A percentile compares a stretch with the other conserved stretches of the same genome.
Evolutionary conservation across 2,113 vertebrate species (phyloP).

Genomic region (Pollachius pollachius): DNA sequence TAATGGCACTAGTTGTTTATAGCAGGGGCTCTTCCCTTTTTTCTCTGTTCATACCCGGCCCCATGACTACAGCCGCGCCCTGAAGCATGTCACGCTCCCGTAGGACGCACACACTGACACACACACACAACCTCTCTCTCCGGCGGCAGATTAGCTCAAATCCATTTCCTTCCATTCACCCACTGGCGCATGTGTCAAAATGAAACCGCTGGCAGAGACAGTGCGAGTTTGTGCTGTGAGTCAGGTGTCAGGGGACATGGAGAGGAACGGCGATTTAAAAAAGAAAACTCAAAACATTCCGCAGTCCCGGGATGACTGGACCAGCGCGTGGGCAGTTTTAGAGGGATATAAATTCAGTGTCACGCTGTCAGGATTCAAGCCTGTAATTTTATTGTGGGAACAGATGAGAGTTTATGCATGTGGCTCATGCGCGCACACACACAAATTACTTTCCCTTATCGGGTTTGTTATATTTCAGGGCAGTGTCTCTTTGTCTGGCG

Average conservation of each 20-base stretch:
- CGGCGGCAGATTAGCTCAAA: too few relatives aligned
- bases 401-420: background rate
- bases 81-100: slow-evolving; percentile 23
- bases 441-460: background rate
- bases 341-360: slow-evolving; percentile 9
- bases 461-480: background rate
- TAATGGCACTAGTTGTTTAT: slow-evolving; percentile 59
- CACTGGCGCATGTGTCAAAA: background rate
- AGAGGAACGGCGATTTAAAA: slow-evolving; percentile 22
- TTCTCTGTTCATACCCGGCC: slow-evolving; percentile 26
- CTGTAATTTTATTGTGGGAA: slow-evolving; percentile 4
- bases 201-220: slow-evolving; percentile 54
- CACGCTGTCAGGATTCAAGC: slow-evolving; percentile 1
- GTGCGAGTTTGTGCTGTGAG: slow-evolving; percentile 51
- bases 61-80: slow-evolving; percentile 37
- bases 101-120: slow-evolving; percentile 6
- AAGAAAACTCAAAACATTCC: slow-evolving; percentile 18
- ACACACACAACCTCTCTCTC: too few relatives aligned
- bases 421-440: background rate
- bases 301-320: slow-evolving; percentile 32
- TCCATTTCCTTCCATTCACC: too few relatives aligned
- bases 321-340: slow-evolving; percentile 30
- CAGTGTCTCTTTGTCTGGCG: too few relatives aligned
- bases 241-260: slow-evolving; percentile 25
- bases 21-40: slow-evolving; percentile 31